Percentiles rank a stretch among this genome's conserved stretches.
Conservation (phyloP, 2,113 vertebrate genomes). For the Promerops cafer region DNA sequence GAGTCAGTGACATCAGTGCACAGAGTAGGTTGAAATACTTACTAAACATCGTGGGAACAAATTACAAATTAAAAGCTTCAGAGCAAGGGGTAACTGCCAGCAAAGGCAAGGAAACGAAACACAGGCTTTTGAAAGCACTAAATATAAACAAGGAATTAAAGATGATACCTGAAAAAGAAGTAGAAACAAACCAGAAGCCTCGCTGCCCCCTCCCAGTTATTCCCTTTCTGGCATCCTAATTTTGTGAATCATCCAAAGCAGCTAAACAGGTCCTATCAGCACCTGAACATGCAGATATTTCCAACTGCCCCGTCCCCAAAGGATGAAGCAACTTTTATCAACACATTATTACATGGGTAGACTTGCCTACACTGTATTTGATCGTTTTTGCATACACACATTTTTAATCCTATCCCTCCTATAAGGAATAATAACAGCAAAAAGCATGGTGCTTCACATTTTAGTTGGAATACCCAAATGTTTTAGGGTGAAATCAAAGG, state of each 20-base stretch:
- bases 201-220: neutral
- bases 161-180: neutral
- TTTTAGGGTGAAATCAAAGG: neutral
- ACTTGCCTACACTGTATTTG: neutral
- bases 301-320: neutral
- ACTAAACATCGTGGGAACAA: neutral
- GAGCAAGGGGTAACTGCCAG: neutral
- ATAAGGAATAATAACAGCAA: neutral
- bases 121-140: neutral
- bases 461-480: neutral
- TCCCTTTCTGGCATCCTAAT: neutral
- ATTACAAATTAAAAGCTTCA: neutral
- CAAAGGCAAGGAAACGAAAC: neutral
- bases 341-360: neutral
- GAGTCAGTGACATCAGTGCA: neutral
- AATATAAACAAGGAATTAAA: neutral
- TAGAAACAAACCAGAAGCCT: neutral
- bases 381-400: neutral
- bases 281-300: neutral
- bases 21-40: neutral
- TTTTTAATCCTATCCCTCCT: neutral
- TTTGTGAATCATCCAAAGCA: neutral
- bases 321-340: neutral
- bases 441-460: neutral
- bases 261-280: neutral